Conservation (phyloP, 1,140 invertebrate genomes). For the Tetranychus cinnabarinus region DNA sequence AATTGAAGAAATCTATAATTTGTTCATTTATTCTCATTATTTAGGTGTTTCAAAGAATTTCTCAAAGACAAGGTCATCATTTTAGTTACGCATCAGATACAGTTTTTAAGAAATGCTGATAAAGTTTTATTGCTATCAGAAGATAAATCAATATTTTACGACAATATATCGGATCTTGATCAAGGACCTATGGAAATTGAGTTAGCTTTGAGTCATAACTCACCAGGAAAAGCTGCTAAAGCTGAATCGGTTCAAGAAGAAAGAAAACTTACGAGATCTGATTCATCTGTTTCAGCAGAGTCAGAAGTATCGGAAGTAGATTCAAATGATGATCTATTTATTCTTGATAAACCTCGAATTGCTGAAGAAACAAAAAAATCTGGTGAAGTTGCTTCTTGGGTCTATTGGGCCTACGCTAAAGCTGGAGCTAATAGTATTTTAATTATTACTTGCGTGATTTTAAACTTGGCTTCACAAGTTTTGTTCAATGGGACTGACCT, state of each 20-base stretch:
- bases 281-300: not conserved
- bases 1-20: not conserved
- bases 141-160: conserved; percentile 18
- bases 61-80: conserved; percentile 39
- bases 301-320: not conserved
- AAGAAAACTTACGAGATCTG: too few relatives aligned
- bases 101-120: conserved; percentile 17
- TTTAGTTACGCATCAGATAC: conserved; percentile 35
- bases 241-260: not conserved
- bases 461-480: conserved; percentile 7
- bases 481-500: conserved; percentile 13
- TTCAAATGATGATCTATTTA: not conserved
- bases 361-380: conserved; percentile 9
- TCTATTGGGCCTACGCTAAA: conserved; percentile 6
- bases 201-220: not conserved
- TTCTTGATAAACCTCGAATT: not conserved
- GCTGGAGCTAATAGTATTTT: not conserved
- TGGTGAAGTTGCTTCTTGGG: conserved; percentile 8
- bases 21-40: not conserved
- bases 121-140: conserved; percentile 11
- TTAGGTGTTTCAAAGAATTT: conserved; percentile 19
- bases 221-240: not conserved
- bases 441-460: not conserved
- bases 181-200: conserved; percentile 5
- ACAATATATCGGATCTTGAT: conserved; percentile 5